These are phyloP conservation scores for Dynastes maya DNA, from an alignment of 2,888 invertebrate species.

Conservation along the genomic window DNA sequence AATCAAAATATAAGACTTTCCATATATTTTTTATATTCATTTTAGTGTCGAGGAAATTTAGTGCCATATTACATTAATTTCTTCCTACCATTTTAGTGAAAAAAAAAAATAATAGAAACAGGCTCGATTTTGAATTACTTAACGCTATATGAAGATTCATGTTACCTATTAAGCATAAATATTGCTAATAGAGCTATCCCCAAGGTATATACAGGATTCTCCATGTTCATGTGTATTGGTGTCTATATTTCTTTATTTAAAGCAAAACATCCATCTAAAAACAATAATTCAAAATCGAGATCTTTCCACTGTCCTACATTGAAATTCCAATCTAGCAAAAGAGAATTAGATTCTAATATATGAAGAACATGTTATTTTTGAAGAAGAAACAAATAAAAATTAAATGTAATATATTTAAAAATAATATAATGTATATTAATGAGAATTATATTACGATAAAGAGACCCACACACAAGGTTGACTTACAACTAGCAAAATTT, in stretches of 20 bases:
- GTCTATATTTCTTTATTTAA: too few species aligned
- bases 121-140: constrained; percentile 10
- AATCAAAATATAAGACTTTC: constrained; percentile 28
- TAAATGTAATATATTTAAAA: constrained; percentile 2
- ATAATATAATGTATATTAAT: not conserved
- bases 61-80: constrained; percentile 17
- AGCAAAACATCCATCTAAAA: too few species aligned
- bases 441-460: not conserved
- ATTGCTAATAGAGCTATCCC: too few species aligned
- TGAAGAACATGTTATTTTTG: constrained; percentile 5
- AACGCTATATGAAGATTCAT: too few species aligned
- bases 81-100: not conserved
- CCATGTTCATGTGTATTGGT: too few species aligned
- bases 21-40: not conserved
- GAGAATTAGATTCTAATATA: too few species aligned
- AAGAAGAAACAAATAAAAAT: not conserved
- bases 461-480: not conserved
- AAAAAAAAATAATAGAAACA: not conserved
- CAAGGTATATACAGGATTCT: too few species aligned
- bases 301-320: too few species aligned
- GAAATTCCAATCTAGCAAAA: too few species aligned
- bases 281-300: too few species aligned
- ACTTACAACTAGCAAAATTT: constrained; percentile 1
- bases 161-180: too few species aligned
- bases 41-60: not conserved